Evolutionary conservation across 2,113 vertebrate species (phyloP), one percentile per base, ranked within the genome.

Genomic region (Scalopus aquaticus): DNA sequence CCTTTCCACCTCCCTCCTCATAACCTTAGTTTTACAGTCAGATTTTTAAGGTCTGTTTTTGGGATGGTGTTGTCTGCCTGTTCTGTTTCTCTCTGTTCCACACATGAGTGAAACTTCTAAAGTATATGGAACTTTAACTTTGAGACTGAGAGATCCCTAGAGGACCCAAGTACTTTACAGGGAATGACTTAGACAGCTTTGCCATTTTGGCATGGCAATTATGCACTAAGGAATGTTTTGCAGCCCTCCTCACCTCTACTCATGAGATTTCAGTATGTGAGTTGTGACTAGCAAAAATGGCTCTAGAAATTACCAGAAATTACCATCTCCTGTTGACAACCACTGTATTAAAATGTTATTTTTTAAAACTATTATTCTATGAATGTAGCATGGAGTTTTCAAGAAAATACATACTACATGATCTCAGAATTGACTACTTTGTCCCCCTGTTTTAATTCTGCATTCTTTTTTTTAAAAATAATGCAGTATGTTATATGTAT

Each of bases 181-280:
- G 0, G 2, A 4, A 0, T 17, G 13, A 16, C 16, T 5, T 49
- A 12, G 22, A 4, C 35, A 85, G 5, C 42, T 81, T 39, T 37
- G 19, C 12, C 7, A 39, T n/a, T 44, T 81, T 30, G 7, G 3
- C 4, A 44, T 2, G 5, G 12, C 58, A 32, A 1, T 26, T 87
- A 2, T 49, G 6, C 4, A 22, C 22, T 76, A 28, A 67, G 54
- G 2, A 20, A 13, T 90, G 39, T 64, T 62, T 70, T 32, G 8
- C 2, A 79, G 26, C 9, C 22, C 8, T 5, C 1, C 5, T 37
- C 30, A 44, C 54, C 4, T 80, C 22, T 42, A 32, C 17, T 51
- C 17, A 35, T 10, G 67, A 78, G n/a, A 22, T 51, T 70, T 1
- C 15, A 93, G 6, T 4, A 60, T 9, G 15, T 37, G 6, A 83